phyloP scores from a whole-genome alignment of 2,888 invertebrate genomes.

The Synergus umbraculus region DNA sequence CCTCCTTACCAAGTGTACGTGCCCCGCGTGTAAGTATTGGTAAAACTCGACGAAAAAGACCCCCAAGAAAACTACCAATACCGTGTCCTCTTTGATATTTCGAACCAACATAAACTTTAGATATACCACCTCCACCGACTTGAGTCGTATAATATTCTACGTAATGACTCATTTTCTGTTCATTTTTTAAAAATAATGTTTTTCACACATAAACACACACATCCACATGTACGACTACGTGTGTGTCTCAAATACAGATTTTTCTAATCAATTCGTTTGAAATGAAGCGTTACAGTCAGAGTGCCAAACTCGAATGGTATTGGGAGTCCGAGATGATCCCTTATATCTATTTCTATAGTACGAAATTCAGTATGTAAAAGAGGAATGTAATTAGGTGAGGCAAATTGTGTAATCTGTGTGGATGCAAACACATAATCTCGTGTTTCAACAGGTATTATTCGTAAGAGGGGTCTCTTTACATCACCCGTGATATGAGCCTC shows the following conservation, averaged over 20 bases:
- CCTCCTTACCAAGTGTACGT: no score
- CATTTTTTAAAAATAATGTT: no score
- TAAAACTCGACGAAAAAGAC: conserved; percentile 42
- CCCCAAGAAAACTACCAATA: conserved; percentile 38
- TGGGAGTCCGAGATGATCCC: conserved; percentile 43
- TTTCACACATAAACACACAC: no score
- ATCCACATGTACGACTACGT: no score
- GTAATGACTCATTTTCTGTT: conserved; percentile 12
- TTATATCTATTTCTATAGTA: conserved; percentile 49
- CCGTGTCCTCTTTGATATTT: conserved; percentile 43
- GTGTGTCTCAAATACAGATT: no score
- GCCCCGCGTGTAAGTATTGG: no score
- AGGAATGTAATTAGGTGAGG: conserved; percentile 44
- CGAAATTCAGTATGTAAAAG: conserved; percentile 44
- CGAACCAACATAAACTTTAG: conserved; percentile 17
- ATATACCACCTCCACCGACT: not conserved
- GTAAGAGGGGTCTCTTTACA: conserved; percentile 36
- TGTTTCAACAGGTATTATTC: conserved; percentile 37
- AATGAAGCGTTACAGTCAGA: conserved; percentile 39
- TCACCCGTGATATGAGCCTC: conserved; percentile 42
- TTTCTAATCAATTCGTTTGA: conserved; percentile 4
- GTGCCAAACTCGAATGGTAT: conserved; percentile 51
- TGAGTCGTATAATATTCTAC: not conserved
- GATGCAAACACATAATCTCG: conserved; percentile 40
- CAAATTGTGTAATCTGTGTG: conserved; percentile 34